A percentile compares a stretch with the other conserved stretches of the same genome.
Evolutionary conservation across 2,888 invertebrate species (phyloP).

Genomic region (Caenorhabditis sp.): DNA sequence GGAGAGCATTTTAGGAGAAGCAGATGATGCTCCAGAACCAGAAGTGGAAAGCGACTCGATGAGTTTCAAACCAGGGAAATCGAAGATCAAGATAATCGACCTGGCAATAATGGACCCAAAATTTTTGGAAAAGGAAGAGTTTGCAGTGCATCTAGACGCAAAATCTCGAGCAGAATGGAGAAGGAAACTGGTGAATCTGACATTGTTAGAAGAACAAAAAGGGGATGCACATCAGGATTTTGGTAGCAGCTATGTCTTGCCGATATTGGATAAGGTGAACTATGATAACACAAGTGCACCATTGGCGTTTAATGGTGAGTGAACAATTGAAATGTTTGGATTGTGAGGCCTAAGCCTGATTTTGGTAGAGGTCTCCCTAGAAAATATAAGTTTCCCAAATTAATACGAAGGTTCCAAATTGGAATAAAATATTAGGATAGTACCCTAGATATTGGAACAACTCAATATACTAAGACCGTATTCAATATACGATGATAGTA

Average conservation of each 20-base stretch:
- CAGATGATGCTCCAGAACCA: not conserved
- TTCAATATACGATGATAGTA: no score
- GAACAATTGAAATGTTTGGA: no score
- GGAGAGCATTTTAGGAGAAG: not conserved
- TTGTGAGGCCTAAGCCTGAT: not conserved
- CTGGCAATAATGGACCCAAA: conserved; percentile 26
- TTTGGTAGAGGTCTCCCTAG: no score
- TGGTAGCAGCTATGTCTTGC: conserved; percentile 66
- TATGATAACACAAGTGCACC: conserved; percentile 70
- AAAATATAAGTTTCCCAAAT: no score
- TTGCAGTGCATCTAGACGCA: conserved; percentile 15
- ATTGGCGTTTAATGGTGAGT: conserved; percentile 63
- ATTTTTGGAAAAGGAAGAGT: conserved; percentile 40
- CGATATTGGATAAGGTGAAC: conserved; percentile 58
- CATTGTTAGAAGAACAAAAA: conserved; percentile 24
- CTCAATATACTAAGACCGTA: no score
- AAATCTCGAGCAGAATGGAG: conserved; percentile 26
- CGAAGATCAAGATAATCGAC: conserved; percentile 18
- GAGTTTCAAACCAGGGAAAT: conserved; percentile 12
- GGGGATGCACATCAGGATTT: conserved; percentile 49
- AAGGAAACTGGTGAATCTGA: conserved; percentile 25
- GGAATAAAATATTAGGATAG: no score
- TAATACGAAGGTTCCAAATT: no score
- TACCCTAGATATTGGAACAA: no score
- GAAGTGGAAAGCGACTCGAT: not conserved